Evolutionary conservation across 1,140 invertebrate genomes (phyloP).

Genomic region (Cardiocondyla obscurior): DNA sequence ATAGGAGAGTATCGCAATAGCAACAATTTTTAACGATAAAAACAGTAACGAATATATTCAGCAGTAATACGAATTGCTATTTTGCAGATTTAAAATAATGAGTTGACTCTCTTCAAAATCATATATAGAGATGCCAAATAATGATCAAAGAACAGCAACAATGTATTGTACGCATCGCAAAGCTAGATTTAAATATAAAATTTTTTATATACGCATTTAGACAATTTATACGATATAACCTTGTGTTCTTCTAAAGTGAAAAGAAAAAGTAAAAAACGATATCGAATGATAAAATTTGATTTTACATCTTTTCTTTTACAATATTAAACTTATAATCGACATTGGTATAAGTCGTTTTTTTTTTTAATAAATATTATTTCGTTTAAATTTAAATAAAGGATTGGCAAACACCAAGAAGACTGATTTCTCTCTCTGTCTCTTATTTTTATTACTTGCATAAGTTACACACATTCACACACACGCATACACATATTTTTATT

Average conservation of each 20-base stretch:
- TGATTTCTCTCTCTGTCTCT: slow-evolving; percentile 69
- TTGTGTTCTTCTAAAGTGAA: slow-evolving; percentile 46
- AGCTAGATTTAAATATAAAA: slow-evolving; percentile 24
- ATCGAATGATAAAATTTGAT: slow-evolving; percentile 10
- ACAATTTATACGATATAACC: slow-evolving; percentile 47
- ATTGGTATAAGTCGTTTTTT: slow-evolving; percentile 52
- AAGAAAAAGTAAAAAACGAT: slow-evolving; percentile 16
- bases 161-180: slow-evolving; percentile 2
- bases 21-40: not conserved
- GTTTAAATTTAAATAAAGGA: slow-evolving; percentile 42
- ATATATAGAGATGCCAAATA: slow-evolving; percentile 42
- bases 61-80: not conserved
- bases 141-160: slow-evolving; percentile 17
- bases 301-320: slow-evolving; percentile 11
- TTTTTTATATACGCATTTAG: slow-evolving; percentile 51
- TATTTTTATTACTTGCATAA: slow-evolving; percentile 54
- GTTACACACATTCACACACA: not conserved
- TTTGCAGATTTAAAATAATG: slow-evolving; percentile 28
- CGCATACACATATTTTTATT: not conserved
- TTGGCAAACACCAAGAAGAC: slow-evolving; percentile 64
- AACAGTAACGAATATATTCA: slow-evolving; percentile 12
- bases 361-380: slow-evolving; percentile 32
- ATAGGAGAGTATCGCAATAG: not conserved
- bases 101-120: not conserved
- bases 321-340: slow-evolving; percentile 6